Conservation (phyloP, 2,797 vertebrate genomes). For the Gila robusta region DNA sequence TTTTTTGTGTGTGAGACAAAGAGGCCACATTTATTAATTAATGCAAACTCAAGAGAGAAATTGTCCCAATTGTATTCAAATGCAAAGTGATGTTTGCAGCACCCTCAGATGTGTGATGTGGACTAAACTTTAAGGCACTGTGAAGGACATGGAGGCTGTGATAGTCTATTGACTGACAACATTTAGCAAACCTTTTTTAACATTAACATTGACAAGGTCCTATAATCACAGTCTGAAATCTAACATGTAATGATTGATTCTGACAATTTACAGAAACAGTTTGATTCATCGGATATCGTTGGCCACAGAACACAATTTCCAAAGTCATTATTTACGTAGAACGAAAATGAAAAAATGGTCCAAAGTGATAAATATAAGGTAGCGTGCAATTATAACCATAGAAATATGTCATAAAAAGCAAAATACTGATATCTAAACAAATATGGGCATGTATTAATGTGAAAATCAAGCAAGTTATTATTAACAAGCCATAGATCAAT, state of each 20-base stretch:
- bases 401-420: neutral
- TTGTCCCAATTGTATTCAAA: neutral
- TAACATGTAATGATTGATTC: neutral
- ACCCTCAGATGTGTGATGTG: constrained; percentile 7
- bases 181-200: constrained; percentile 72
- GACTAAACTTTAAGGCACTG: constrained; percentile 17
- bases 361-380: neutral
- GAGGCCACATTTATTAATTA: neutral
- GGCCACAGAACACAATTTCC: neutral
- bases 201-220: constrained; percentile 67
- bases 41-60: neutral
- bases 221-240: constrained; percentile 15
- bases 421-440: neutral
- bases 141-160: constrained; percentile 17
- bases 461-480: constrained; percentile 23
- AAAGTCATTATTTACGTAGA: neutral
- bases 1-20: neutral
- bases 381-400: neutral
- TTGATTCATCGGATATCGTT: neutral
- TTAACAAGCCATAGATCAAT: constrained; percentile 32
- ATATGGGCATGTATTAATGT: neutral
- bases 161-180: constrained; percentile 61
- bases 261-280: neutral
- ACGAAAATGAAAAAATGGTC: neutral
- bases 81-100: neutral